Base-by-base conservation (phyloP, 2,888 invertebrate genomes). In the Calephelis perditalis region DNA sequence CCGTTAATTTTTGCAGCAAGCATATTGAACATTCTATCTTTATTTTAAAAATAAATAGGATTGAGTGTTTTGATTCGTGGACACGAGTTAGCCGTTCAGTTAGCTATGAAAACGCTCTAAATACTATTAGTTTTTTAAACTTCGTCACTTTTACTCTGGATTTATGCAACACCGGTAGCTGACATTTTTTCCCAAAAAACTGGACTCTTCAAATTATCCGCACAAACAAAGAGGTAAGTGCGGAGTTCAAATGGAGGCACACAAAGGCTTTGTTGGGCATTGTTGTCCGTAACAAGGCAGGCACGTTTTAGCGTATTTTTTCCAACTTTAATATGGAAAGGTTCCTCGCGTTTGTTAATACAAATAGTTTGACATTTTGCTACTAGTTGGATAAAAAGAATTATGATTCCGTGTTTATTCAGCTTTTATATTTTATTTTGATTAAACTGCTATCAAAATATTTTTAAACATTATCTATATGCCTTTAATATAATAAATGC, bases 121-220 rank as follows among this genome's bases (percentile, higher is more conserved):
- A 40, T 40, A 40, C 40, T 8, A 40, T 7, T 5, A 40, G 40
- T 3, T 40, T 40, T 40, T 40, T 40, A 40, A 40, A 40, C 40
- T 40, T 40, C 40, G 8, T 7, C 40, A 40, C 40, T 40, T 40
- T 5, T 8, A 40, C 40, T 3, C 40, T 26, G 26, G 26, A 26
- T 40, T 40, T 40, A 40, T 40, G 40, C 40, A 40, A 8, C 8
- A 40, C 40, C 40, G 40, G 40, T 3, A 40, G 40, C 40, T 40
- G 40, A 40, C 40, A 40, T 40, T 40, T 46, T 47, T 47, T 47
- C 15, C 15, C 15, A 15, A 47, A 15, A 47, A 9, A 15, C 26
- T 49, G 49, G 26, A 49, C 49, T 52, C 8, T 52, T 52, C 35
- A 10, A 52, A 52, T 52, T 52, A 52, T 52, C 49, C 49, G 35